Evolutionary conservation across 2,113 vertebrate genomes (phyloP), one percentile per base, ranked within the genome.

Genomic region (Corythoichthys haematopterus): DNA sequence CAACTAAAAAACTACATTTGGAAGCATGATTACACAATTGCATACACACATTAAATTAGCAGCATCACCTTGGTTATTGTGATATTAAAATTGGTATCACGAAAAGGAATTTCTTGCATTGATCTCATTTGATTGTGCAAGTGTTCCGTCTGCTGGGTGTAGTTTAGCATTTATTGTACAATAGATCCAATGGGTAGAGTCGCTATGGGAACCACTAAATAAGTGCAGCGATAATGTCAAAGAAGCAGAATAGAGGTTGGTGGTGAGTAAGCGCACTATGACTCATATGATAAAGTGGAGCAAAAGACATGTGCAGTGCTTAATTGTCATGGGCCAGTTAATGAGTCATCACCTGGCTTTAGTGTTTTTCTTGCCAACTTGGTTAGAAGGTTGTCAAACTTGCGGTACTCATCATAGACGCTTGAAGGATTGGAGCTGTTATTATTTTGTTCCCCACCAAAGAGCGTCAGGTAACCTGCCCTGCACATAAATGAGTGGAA

Each of bases 391-490:
- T 66, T 64, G 8, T 95, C 94, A 2, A 92, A 90, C 82, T 85
- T 91, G 69, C 90, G 85, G 80, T 92, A 94, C 70, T 90, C 84
- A 6, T 83, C 72, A 8, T 91, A 93, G 75, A 94, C 64, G 0
- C 84, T 84, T 0, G 86, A 83, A 0, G 92, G 91, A 66, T 93
- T 82, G 1, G 33, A n/a, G 3, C 68, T 3, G 71, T 93, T 80
- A 67, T 67, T 88, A 71, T 87, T 90, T 47, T 83, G 81, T 56
- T 93, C 91, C 0, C 86, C 89, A 46, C 90, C 94, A 11, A 90
- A 94, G 14, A 94, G 83, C 0, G 88, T 92, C 76, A 95, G 86
- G 78, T 93, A 95, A 36, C 94, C 94, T 1, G 90, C 91, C 83
- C 94, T 96, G 74, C 62, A 70, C 7, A 62, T 1, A 11, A 33